phyloP scores from a whole-genome alignment of 1,140 invertebrate species.

The Polypedilum vanderplanki region DNA sequence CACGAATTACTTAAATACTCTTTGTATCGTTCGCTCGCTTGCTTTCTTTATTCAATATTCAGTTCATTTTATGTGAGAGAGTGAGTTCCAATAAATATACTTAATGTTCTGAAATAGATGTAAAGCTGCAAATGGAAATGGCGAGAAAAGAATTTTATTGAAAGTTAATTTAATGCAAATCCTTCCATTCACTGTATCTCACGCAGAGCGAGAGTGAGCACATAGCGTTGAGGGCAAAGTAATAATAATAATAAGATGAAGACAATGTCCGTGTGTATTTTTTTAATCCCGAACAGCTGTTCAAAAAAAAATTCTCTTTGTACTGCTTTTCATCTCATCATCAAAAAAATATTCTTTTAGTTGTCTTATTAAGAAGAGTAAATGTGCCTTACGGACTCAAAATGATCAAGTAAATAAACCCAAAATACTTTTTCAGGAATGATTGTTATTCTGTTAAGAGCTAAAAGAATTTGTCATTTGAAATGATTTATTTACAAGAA shows the following conservation, averaged over 20 bases:
- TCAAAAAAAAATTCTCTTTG: not conserved
- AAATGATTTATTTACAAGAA: too few relatives aligned
- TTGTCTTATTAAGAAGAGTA: not conserved
- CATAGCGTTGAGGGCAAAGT: too few relatives aligned
- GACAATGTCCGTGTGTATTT: slow-evolving; percentile 12
- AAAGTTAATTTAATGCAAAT: slow-evolving; percentile 27
- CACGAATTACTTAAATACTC: not conserved
- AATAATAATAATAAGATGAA: not conserved
- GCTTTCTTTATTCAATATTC: too few relatives aligned
- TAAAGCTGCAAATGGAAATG: not conserved
- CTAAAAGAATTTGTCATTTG: too few relatives aligned
- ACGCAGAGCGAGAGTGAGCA: not conserved
- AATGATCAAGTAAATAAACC: not conserved
- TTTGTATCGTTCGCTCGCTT: not conserved
- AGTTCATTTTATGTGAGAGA: too few relatives aligned
- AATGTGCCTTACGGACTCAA: not conserved
- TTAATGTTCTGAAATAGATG: not conserved
- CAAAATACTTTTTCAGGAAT: too few relatives aligned
- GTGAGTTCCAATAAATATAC: too few relatives aligned
- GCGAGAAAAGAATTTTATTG: not conserved
- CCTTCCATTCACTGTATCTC: not conserved
- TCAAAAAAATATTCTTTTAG: not conserved
- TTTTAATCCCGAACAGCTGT: slow-evolving; percentile 27
- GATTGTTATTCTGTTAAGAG: too few relatives aligned
- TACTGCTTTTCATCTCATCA: not conserved